Conservation (phyloP, 2,113 vertebrate genomes). For the Bombycilla garrulus region DNA sequence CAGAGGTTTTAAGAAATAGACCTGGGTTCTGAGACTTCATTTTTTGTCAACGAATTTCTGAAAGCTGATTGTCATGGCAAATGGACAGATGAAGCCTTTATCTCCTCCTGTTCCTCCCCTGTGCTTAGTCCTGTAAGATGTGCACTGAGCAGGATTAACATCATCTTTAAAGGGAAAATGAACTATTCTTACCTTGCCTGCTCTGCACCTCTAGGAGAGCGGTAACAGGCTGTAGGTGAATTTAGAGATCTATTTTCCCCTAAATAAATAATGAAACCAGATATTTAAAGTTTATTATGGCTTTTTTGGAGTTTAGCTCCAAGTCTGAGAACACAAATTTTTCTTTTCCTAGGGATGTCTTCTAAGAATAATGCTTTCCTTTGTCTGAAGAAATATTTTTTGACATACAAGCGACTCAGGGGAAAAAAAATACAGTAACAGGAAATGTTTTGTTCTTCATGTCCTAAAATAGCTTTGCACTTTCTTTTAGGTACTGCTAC, state of each 20-base stretch:
- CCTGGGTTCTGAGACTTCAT: background rate
- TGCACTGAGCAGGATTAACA: background rate
- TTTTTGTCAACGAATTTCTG: background rate
- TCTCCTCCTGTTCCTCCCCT: background rate
- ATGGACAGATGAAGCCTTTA: background rate
- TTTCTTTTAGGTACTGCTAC: background rate
- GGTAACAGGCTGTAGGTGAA: background rate
- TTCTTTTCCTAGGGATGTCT: background rate
- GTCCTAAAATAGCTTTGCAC: conserved; percentile 1
- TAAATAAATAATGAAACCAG: background rate
- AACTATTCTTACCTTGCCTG: background rate
- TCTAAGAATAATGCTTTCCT: background rate
- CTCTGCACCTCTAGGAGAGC: background rate
- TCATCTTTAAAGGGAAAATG: background rate
- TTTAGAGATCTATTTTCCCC: background rate
- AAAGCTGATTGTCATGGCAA: background rate
- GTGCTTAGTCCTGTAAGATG: background rate
- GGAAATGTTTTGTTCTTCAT: background rate
- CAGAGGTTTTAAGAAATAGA: background rate
- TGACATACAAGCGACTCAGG: background rate
- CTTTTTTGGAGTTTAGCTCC: background rate
- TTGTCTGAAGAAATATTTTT: background rate
- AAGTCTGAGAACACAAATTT: background rate
- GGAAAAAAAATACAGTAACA: background rate
- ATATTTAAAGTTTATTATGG: background rate